Evolutionary conservation across 2,113 vertebrate species (phyloP), one percentile per base, ranked within the genome.

Genomic region (Nymphicus hollandicus): DNA sequence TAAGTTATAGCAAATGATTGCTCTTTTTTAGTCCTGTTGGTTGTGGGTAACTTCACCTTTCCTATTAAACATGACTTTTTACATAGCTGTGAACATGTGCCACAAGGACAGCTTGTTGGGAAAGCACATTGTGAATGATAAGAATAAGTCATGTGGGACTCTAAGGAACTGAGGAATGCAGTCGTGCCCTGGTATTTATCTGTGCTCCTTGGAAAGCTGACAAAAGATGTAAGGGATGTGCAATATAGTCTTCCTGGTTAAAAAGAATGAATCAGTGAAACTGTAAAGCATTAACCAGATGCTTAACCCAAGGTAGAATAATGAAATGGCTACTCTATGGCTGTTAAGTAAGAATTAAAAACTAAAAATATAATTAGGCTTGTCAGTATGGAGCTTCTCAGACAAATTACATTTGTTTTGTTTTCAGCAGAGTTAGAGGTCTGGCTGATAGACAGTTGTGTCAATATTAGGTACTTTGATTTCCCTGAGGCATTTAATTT

Each of bases 401-500:
- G 37, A 73, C 31, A 91, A 63, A 79, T 64, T 69, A 17, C 43
- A 84, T 89, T 74, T 91, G 44, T 68, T 91, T 91, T 88, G 23
- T 81, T 95, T 91, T 87, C n/a, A 60, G 31, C 18, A 58, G 73
- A 89, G 44, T 81, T 81, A 2, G 13, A 78, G 76, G 37, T 86
- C 72, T 95, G 41, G 58, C 61, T 95, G 60, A 81, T 87, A 53
- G 91, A 74, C 50, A 69, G 29, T 46, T 84, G 24, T 58, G 69
- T 91, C 84, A 92, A 61, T 89, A 87, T 86, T 92, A 78, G 84
- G 60, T 79, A 63, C 46, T 89, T 91, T 53, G 78, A 93, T 87
- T 92, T 94, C 69, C 95, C 77, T 17, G 33, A 87, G 84, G 61
- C 47, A 92, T 93, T 89, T 86, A 80, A 91, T 92, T 92, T 88